A percentile compares a stretch with the other conserved stretches of the same genome.
phyloP scores from a whole-genome alignment of 2,888 invertebrate species.

The Sphaerolaimus hirsutus region DNA sequence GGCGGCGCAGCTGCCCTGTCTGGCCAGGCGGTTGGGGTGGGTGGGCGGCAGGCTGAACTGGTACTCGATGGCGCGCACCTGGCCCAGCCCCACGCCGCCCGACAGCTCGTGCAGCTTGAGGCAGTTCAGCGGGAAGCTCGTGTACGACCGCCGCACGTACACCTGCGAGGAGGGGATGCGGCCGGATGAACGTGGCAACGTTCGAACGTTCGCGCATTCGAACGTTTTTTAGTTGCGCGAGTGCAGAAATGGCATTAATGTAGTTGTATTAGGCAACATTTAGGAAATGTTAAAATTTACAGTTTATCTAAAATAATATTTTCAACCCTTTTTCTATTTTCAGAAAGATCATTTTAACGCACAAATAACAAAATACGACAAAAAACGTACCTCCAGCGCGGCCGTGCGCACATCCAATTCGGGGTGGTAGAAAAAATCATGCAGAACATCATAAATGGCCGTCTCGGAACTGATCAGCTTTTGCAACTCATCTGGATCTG shows the following conservation, averaged over 20 bases:
- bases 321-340: too few species aligned
- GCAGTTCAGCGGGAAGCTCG: conserved; percentile 73
- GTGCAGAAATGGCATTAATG: too few species aligned
- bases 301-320: too few species aligned
- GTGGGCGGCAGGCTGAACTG: conserved; percentile 75
- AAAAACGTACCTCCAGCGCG: not conserved
- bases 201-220: too few species aligned
- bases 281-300: too few species aligned
- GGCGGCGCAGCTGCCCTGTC: too few species aligned
- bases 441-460: conserved; percentile 88
- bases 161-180: too few species aligned
- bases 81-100: conserved; percentile 35
- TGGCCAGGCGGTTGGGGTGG: conserved; percentile 54
- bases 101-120: conserved; percentile 27
- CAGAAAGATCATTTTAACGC: too few species aligned
- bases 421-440: conserved; percentile 87
- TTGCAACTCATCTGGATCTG: conserved; percentile 48
- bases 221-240: too few species aligned
- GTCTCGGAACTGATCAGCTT: conserved; percentile 87
- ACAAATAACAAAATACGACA: too few species aligned
- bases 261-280: too few species aligned
- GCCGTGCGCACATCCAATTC: conserved; percentile 45
- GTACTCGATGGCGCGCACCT: conserved; percentile 72
- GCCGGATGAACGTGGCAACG: too few species aligned
- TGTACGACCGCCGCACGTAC: conserved; percentile 77